Evolutionary conservation across 1,140 invertebrate genomes (phyloP).

Genomic region (Tetramorium simillimum): DNA sequence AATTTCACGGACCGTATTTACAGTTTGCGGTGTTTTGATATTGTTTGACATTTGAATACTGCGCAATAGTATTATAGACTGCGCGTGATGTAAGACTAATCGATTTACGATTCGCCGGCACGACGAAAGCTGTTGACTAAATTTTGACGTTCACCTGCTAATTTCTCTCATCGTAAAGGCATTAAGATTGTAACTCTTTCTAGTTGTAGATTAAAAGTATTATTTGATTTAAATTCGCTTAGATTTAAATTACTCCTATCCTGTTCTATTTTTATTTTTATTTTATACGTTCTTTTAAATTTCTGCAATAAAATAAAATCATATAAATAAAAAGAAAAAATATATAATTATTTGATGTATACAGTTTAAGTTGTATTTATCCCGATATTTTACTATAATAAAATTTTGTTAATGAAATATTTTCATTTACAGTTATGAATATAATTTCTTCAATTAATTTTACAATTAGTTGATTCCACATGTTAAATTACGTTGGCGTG

Average conservation of each 20-base stretch:
- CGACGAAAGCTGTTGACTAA: slow-evolving; percentile 11
- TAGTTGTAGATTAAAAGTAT: background rate
- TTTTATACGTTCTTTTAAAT: background rate
- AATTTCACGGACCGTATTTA: background rate
- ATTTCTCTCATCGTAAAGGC: slow-evolving; percentile 15
- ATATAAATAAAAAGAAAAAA: background rate
- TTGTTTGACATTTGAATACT: slow-evolving; percentile 42
- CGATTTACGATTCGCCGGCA: slow-evolving; percentile 12
- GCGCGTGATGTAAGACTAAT: slow-evolving; percentile 45
- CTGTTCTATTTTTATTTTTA: background rate
- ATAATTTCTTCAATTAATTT: background rate
- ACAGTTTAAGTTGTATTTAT: background rate
- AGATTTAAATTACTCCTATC: background rate
- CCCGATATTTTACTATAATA: background rate
- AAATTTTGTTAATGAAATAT: background rate
- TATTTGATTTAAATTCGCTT: background rate
- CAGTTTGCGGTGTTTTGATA: slow-evolving; percentile 4
- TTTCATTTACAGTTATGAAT: background rate
- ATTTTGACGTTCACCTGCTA: slow-evolving; percentile 7
- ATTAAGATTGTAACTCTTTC: background rate
- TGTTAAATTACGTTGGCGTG: background rate
- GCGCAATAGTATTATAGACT: slow-evolving; percentile 12
- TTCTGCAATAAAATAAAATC: background rate
- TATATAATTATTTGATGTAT: background rate
- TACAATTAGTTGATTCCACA: background rate